Conservation (phyloP, 2,113 vertebrate genomes). For the Loxodonta africana region DNA sequence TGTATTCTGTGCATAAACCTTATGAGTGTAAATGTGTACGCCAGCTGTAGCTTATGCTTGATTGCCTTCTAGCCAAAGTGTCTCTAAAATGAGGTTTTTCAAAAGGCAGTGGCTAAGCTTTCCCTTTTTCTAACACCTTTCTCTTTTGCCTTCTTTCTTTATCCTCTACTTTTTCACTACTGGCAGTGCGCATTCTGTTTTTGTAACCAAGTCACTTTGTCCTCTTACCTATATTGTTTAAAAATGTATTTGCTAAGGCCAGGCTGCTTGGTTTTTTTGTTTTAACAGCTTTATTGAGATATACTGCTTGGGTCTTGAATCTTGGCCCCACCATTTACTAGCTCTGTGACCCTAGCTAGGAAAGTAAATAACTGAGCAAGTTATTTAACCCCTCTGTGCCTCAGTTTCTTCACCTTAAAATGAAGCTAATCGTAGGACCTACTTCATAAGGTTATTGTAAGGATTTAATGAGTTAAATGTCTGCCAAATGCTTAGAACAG, state of each 20-base stretch:
- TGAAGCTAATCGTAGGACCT: neutral
- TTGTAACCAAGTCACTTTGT: constrained; percentile 7
- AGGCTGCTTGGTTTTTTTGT: neutral
- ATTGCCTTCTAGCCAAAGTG: neutral
- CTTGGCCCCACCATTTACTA: neutral
- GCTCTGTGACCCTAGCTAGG: neutral
- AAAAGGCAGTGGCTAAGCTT: neutral
- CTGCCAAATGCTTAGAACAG: neutral
- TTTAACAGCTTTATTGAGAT: neutral
- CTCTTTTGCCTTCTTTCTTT: neutral
- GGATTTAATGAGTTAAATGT: neutral
- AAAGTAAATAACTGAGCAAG: neutral
- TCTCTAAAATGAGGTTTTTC: neutral
- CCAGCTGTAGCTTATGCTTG: neutral
- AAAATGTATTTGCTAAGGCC: neutral
- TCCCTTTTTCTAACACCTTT: neutral
- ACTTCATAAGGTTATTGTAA: neutral
- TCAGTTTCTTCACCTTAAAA: constrained; percentile 35
- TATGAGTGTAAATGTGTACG: neutral
- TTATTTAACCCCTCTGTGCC: neutral
- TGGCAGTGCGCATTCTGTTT: neutral
- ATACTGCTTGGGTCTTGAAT: constrained; percentile 2
- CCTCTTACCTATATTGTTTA: neutral
- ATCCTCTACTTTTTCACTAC: neutral
- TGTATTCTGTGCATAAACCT: neutral